phyloP scores from a whole-genome alignment of 2,888 invertebrate genomes.

The Geophilus truncorum region DNA sequence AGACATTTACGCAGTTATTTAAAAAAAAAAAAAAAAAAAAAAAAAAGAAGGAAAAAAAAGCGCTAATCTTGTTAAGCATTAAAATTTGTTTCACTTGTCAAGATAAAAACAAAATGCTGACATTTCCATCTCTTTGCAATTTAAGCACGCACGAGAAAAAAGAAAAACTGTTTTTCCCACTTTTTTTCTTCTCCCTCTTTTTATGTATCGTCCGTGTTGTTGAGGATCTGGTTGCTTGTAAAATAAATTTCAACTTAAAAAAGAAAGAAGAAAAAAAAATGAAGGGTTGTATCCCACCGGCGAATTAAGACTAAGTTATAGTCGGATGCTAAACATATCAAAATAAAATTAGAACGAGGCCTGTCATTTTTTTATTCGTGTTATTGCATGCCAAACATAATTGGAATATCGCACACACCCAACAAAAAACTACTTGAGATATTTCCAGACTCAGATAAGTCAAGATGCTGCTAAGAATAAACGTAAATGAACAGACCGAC shows the following conservation, averaged over 20 bases:
- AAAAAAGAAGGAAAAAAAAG: no score
- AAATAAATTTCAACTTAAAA: neutral
- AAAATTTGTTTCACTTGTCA: conserved; percentile 24
- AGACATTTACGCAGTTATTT: neutral
- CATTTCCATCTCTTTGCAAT: neutral
- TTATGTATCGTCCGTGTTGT: neutral
- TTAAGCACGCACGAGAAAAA: neutral
- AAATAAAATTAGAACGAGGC: neutral
- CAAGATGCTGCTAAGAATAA: neutral
- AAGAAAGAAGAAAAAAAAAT: neutral
- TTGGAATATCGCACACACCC: conserved; percentile 19
- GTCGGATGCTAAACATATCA: neutral
- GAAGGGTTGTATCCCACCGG: neutral
- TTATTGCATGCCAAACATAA: conserved; percentile 24
- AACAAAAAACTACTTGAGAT: conserved; percentile 11
- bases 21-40: neutral
- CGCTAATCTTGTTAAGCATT: neutral
- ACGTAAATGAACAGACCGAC: neutral
- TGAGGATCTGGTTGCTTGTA: neutral
- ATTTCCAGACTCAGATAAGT: neutral
- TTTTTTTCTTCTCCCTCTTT: no score
- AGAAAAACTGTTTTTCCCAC: neutral
- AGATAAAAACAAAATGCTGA: neutral
- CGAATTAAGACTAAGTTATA: neutral
- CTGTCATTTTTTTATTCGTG: conserved; percentile 6